Base-by-base conservation (phyloP, 2,113 vertebrate genomes). In the Thunnus thynnus region DNA sequence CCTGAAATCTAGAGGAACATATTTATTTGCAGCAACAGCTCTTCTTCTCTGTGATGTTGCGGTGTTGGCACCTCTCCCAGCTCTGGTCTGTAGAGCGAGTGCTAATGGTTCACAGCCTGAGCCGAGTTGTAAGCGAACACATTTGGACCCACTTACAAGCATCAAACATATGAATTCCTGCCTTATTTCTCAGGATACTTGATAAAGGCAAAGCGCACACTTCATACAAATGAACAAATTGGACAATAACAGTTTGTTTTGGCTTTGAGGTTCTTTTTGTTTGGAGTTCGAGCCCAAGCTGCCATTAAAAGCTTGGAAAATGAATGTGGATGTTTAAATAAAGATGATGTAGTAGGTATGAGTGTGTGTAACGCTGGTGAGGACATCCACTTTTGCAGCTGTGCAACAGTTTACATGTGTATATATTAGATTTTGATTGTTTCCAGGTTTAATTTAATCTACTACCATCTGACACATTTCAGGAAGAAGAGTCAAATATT, bases 81-180 rank as follows among this genome's bases (percentile, higher is more conserved):
- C 67, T 80, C 51, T 18, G 50, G 32, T 50, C 47, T 32, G 51
- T 3, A 52, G 56, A 65, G 4, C 11, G 41, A 83, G 47, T 17
- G 30, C 62, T 92, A 90, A 92, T 90, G 85, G 78, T 87, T 93
- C 72, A 22, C 88, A 93, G 89, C 57, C 80, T 75, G 62, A 58
- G 70, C 51, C 0, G 60, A 73, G 54, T 56, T 79, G 76, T 6
- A 74, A 68, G 60, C 46, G 55, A 74, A 62, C 67, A 90, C 86
- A 91, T 90, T 93, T 91, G 88, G 89, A 86, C 32, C 82, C 84
- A 89, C 73, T 91, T 89, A 87, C 67, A 36, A 46, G 55, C 67
- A 76, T 86, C 54, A 74, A 86, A 88, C 61, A 70, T 66, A 56
- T 32, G 64, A 84, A 83, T 69, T 54, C 47, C 80, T 71, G 85